Percentiles rank a stretch among this genome's conserved stretches.
Conservation (phyloP, 2,113 vertebrate genomes). For the Elaphurus davidianus region DNA sequence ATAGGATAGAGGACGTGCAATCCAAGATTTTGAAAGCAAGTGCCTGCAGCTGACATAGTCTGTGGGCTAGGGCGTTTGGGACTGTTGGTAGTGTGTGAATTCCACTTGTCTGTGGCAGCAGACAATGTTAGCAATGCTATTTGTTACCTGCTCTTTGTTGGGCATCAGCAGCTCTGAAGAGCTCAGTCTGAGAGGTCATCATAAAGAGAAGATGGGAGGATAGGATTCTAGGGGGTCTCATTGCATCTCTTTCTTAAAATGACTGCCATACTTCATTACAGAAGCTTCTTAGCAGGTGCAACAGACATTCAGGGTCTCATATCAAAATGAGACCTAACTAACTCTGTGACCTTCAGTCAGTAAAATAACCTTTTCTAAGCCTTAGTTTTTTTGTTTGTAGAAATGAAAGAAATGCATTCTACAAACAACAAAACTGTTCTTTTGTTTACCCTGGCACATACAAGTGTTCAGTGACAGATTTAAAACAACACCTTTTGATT, state of each 20-base stretch:
- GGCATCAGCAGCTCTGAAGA: not conserved
- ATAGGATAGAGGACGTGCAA: not conserved
- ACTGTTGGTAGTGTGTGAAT: not conserved
- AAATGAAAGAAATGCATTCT: not conserved
- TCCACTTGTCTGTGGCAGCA: not conserved
- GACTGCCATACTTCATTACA: not conserved
- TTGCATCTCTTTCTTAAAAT: constrained; percentile 1
- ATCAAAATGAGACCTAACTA: constrained; percentile 36
- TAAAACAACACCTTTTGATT: not conserved
- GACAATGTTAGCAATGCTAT: not conserved
- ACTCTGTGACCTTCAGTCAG: constrained; percentile 2
- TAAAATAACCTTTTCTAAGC: constrained; percentile 3
- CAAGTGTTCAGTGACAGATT: not conserved
- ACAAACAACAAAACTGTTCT: not conserved
- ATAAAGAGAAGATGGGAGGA: not conserved
- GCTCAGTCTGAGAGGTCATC: not conserved
- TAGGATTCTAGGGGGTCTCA: not conserved
- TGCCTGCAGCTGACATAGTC: not conserved
- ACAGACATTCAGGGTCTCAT: not conserved
- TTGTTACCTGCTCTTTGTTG: not conserved
- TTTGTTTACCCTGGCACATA: not conserved
- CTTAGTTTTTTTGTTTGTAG: constrained; percentile 18
- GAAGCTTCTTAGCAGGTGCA: not conserved
- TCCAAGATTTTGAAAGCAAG: constrained; percentile 12
- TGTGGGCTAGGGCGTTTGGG: not conserved